A percentile compares a stretch with the other conserved stretches of the same genome.
Conservation (phyloP, 2,888 invertebrate genomes). For the Drosophila setosimentum region DNA sequence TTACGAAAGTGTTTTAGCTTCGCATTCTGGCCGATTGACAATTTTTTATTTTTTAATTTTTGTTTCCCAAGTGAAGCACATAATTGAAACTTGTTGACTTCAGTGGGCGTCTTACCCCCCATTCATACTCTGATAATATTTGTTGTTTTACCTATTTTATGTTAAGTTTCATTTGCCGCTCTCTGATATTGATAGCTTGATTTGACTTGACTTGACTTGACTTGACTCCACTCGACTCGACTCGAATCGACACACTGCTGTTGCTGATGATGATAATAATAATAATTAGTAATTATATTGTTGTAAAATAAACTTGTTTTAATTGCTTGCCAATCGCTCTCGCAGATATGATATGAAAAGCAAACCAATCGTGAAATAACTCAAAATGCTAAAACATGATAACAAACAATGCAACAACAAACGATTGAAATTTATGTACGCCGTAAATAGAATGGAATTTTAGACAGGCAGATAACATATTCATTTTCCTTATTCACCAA, state of each 20-base stretch:
- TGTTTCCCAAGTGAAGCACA: slow-evolving; percentile 59
- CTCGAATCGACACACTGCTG: not conserved
- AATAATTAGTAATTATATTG: slow-evolving; percentile 81
- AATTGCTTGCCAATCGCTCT: slow-evolving; percentile 67
- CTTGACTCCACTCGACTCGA: not conserved
- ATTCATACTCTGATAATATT: not conserved
- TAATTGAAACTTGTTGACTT: slow-evolving; percentile 78
- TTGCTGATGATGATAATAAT: slow-evolving; percentile 70
- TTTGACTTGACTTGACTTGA: not conserved
- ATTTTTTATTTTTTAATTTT: slow-evolving; percentile 9
- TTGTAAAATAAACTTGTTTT: slow-evolving; percentile 81
- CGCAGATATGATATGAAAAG: slow-evolving; percentile 53
- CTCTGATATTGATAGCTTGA: slow-evolving; percentile 68
- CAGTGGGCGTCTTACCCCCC: slow-evolving; percentile 29
- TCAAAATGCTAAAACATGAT: slow-evolving; percentile 42
- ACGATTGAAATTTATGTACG: slow-evolving; percentile 17
- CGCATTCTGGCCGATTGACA: slow-evolving; percentile 34
- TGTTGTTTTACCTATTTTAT: slow-evolving; percentile 62
- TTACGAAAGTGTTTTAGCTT: slow-evolving; percentile 71
- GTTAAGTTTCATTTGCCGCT: slow-evolving; percentile 75
- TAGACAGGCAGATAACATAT: not conserved
- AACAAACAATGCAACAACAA: slow-evolving; percentile 27
- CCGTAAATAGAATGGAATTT: not conserved
- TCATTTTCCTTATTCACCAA: not conserved
- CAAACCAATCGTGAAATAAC: slow-evolving; percentile 13